A percentile compares a stretch with the other conserved stretches of the same genome.
These are phyloP conservation scores for Spatulosminthurus flaviceps DNA, from an alignment of 2,888 invertebrate genomes.

Conservation along the genomic window DNA sequence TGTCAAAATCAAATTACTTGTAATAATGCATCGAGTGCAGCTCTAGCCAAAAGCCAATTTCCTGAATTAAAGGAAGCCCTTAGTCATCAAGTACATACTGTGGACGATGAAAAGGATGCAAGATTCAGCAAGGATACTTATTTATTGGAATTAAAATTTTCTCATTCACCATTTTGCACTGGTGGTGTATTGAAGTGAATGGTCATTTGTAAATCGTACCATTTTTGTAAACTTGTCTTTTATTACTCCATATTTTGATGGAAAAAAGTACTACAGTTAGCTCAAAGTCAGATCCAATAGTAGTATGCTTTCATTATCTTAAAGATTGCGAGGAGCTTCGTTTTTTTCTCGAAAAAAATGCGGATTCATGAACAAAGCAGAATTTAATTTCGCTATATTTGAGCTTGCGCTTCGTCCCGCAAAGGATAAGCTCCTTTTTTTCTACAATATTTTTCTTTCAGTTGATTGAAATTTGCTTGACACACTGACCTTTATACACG, in stretches of 20 bases:
- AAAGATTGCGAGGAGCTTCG: not conserved
- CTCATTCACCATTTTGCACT: too few relatives aligned
- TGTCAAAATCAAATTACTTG: too few relatives aligned
- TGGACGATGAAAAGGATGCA: too few relatives aligned
- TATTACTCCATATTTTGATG: slow-evolving; percentile 20
- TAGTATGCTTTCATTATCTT: not conserved
- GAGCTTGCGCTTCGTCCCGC: slow-evolving; percentile 28
- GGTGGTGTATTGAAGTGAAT: too few relatives aligned
- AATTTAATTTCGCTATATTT: not conserved
- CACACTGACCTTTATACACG: not conserved
- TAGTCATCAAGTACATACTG: too few relatives aligned
- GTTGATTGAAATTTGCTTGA: not conserved
- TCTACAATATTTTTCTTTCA: not conserved
- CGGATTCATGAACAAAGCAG: not conserved
- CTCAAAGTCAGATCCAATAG: not conserved
- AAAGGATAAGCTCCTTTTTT: slow-evolving; percentile 4
- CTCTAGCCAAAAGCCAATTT: too few relatives aligned
- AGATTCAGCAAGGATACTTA: too few relatives aligned
- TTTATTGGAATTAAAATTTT: too few relatives aligned
- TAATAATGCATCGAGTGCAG: too few relatives aligned
- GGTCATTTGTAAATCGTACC: too few relatives aligned
- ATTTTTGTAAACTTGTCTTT: slow-evolving; percentile 29
- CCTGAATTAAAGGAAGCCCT: too few relatives aligned
- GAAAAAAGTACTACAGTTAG: slow-evolving; percentile 16
- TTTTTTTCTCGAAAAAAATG: not conserved